Conservation (phyloP, 2,888 invertebrate genomes). For the Melieria picta region DNA sequence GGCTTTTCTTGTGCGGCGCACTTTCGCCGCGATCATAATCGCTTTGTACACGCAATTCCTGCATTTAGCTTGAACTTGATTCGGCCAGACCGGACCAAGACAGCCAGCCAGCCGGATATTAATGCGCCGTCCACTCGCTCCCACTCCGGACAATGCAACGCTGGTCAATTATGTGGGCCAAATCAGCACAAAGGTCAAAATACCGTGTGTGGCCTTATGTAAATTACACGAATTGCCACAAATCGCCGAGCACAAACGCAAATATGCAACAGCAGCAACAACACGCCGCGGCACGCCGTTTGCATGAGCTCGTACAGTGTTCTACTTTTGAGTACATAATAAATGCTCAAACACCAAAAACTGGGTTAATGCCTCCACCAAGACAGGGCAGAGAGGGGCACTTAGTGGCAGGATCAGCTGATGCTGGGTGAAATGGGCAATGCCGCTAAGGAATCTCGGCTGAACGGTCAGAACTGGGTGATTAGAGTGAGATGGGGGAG, state of each 20-base stretch:
- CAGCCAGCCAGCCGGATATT: not conserved
- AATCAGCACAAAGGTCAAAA: not conserved
- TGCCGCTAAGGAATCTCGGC: no score
- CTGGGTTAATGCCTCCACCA: no score
- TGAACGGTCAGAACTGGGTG: no score
- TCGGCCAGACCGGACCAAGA: conserved; percentile 2
- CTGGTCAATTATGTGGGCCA: not conserved
- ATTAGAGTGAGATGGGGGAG: no score
- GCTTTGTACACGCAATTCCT: conserved; percentile 50
- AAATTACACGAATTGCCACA: not conserved
- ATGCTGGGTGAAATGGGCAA: no score
- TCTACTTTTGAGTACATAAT: no score
- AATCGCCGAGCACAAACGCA: not conserved
- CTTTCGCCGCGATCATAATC: conserved; percentile 43
- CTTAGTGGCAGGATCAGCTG: no score
- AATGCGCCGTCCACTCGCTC: not conserved
- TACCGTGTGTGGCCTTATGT: not conserved
- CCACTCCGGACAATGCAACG: not conserved
- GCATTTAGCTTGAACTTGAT: conserved; percentile 46
- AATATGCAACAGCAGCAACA: not conserved
- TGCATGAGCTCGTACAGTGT: no score
- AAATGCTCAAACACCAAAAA: no score
- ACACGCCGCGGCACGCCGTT: not conserved
- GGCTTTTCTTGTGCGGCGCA: conserved; percentile 25
- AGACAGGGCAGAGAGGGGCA: no score